phyloP scores from a whole-genome alignment of 1,140 invertebrate species.

The Andricus grossulariae region DNA sequence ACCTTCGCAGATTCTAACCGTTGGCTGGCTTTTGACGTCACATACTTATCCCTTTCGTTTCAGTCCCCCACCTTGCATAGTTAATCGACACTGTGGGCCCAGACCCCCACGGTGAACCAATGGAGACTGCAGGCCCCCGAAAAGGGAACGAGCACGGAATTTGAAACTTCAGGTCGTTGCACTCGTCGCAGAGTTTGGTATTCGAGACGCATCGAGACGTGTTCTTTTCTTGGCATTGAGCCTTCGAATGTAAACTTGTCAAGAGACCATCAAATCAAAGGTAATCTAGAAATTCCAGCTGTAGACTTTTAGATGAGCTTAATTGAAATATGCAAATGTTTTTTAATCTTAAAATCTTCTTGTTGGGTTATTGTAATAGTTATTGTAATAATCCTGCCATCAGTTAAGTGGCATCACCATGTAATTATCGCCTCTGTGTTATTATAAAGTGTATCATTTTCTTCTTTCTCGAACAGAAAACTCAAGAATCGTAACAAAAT shows the following conservation, averaged over 20 bases:
- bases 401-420: background rate
- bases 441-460: slow-evolving; percentile 3
- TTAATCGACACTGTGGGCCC: too few relatives aligned
- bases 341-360: too few relatives aligned
- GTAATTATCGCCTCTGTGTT: background rate
- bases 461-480: slow-evolving; percentile 1
- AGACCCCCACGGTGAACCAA: too few relatives aligned
- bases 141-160: slow-evolving; percentile 12
- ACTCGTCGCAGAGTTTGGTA: background rate
- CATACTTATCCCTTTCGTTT: slow-evolving; percentile 5
- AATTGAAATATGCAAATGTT: too few relatives aligned
- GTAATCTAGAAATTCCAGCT: too few relatives aligned
- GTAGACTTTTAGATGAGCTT: too few relatives aligned
- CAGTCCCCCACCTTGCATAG: background rate
- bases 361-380: background rate
- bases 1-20: slow-evolving; percentile 6
- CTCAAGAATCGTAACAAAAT: background rate
- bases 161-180: slow-evolving; percentile 21
- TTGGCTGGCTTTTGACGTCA: slow-evolving; percentile 9
- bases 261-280: too few relatives aligned
- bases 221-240: slow-evolving; percentile 12
- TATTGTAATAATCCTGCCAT: background rate
- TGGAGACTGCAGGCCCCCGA: background rate
- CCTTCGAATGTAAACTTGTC: background rate
- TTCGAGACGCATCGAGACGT: background rate